Evolutionary conservation across 2,888 invertebrate species (phyloP), one percentile per base, ranked within the genome.

Genomic region (Morpho helenor): DNA sequence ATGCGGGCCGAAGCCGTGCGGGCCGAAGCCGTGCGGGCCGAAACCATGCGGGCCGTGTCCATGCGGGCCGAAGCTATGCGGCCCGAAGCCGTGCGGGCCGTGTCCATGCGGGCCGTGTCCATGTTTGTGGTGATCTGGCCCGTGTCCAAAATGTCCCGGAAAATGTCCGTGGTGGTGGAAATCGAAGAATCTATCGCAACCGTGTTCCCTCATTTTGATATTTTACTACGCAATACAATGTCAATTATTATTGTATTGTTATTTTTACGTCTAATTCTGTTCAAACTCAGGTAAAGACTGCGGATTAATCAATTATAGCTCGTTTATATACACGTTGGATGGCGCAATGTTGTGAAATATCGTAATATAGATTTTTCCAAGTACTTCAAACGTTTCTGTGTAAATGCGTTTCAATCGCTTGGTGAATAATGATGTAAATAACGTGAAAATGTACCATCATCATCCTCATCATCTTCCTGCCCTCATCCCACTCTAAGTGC

Each of bases 11-110:
- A 61, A 52, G n/a, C 50, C 43, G 22, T 50, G 49, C 8, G 9
- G 45, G 3, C 45, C 45, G n/a, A 57, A 52, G 31, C 54, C 23
- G n/a, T 52, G 62, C 31, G 56, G 56, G n/a, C 63, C 62, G 10
- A 51, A 10, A 42, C 42, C 42, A 31, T 52, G 51, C 10, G 49
- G 61, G 16, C 60, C 58, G 7, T 60, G 53, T 0, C 52, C 10
- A 39, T 43, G 45, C 23, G 52, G 45, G 31, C 58, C 56, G 10
- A 51, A 52, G 1, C 42, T 2, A 40, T 23, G 41, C 8, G 42
- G 47, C n/a, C 45, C 54, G 9, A 49, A 50, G 3, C 52, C 52
- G 9, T 49, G 52, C 7, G 45, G 50, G 0, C 58, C 52, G 31
- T 47, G 55, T 1, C 49, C 44, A 52, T 56, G 51, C 2, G 10